Percentiles rank a stretch among this genome's conserved stretches.
phyloP scores from a whole-genome alignment of 2,113 vertebrate genomes.

The Charadrius vociferus region DNA sequence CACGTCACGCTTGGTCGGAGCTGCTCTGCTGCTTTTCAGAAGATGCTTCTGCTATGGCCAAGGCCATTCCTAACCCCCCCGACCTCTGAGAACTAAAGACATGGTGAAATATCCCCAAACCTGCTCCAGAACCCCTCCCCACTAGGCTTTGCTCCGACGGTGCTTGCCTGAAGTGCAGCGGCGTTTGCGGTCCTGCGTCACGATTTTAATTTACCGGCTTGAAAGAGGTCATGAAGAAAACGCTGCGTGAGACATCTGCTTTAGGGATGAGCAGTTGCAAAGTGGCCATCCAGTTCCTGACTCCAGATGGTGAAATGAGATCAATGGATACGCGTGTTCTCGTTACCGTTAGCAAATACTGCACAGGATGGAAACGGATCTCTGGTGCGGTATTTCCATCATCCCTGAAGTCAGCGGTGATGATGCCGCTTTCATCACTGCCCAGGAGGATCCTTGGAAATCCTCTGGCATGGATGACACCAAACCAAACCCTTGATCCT shows the following conservation, averaged over 20 bases:
- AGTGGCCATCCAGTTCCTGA: not conserved
- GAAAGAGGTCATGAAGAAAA: not conserved
- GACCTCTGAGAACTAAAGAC: not conserved
- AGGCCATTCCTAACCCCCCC: not conserved
- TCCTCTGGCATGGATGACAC: not conserved
- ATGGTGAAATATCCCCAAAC: not conserved
- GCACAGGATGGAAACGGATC: not conserved
- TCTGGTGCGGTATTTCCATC: rapidly evolving
- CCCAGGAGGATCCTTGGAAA: not conserved
- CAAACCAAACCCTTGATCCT: not conserved
- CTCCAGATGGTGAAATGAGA: not conserved
- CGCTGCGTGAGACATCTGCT: not conserved
- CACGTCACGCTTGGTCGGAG: rapidly evolving
- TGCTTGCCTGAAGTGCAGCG: not conserved
- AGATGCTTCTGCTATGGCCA: not conserved
- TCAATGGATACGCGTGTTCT: not conserved
- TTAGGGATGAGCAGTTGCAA: not conserved
- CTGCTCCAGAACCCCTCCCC: not conserved
- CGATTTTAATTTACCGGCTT: not conserved
- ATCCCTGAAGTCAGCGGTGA: not conserved
- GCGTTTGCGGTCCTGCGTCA: rapidly evolving
- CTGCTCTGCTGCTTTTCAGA: not conserved
- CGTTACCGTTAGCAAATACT: not conserved
- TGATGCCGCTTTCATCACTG: rapidly evolving
- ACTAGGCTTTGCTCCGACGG: not conserved